Evolutionary conservation across 2,888 invertebrate species (phyloP).

Genomic region (Nemotelus pantherinus): DNA sequence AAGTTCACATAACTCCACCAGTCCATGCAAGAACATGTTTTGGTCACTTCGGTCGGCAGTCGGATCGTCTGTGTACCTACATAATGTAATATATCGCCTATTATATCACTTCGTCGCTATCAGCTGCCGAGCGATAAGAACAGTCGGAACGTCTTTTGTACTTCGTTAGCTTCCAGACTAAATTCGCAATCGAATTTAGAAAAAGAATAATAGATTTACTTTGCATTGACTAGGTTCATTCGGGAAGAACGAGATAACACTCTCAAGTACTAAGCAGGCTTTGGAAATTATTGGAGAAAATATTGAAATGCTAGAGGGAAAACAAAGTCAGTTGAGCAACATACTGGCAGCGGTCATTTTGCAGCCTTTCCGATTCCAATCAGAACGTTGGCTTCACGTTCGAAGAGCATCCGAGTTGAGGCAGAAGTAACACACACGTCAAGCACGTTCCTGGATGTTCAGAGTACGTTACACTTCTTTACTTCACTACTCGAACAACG

Average conservation of each 20-base stretch:
- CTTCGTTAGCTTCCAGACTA: no score
- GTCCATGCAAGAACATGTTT: conserved; percentile 31
- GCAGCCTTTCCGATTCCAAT: neutral
- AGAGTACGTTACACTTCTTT: conserved; percentile 1
- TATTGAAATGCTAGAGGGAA: conserved; percentile 5
- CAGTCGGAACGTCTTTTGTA: conserved; percentile 1
- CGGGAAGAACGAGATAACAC: no score
- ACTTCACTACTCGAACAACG: neutral
- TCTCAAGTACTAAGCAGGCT: neutral
- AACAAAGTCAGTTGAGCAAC: neutral
- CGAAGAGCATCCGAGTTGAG: neutral
- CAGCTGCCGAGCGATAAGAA: conserved; percentile 14
- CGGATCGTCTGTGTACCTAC: conserved; percentile 19
- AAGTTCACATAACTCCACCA: conserved; percentile 18
- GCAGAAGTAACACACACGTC: neutral
- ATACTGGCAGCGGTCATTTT: conserved; percentile 39
- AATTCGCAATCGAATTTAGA: neutral
- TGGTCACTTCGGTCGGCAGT: conserved; percentile 25
- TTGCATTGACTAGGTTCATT: neutral
- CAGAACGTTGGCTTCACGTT: neutral
- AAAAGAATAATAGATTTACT: conserved; percentile 1
- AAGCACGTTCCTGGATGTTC: neutral
- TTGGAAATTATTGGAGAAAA: conserved; percentile 18
- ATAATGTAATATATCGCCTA: no score
- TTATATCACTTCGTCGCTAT: conserved; percentile 12